phyloP scores from a whole-genome alignment of 2,888 invertebrate genomes.

The Cremastinae sp. region DNA sequence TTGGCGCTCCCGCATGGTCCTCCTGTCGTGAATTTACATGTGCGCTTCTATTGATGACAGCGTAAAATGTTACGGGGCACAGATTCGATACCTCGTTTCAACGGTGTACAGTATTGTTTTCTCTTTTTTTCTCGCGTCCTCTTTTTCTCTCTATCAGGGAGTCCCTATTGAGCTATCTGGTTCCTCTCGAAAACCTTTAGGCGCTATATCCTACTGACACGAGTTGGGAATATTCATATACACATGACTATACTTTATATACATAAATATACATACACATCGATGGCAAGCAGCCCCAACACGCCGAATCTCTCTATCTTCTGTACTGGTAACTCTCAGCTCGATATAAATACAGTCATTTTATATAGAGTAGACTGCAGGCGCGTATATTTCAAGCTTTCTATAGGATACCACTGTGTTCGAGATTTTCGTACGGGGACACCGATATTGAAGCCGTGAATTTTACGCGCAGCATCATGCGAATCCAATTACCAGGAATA shows the following conservation, averaged over 20 bases:
- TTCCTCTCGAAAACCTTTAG: conserved; percentile 14
- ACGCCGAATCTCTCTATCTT: conserved; percentile 2
- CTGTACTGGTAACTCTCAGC: conserved; percentile 12
- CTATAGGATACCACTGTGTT: conserved; percentile 2
- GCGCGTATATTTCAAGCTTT: neutral
- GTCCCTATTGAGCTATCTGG: conserved; percentile 6
- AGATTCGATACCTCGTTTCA: conserved; percentile 33
- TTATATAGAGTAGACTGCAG: conserved; percentile 6
- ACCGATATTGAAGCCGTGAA: conserved; percentile 64
- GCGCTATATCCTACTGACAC: neutral
- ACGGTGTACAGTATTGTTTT: conserved; percentile 7
- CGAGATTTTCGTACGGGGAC: conserved; percentile 21
- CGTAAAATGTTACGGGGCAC: conserved; percentile 46
- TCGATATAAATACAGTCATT: conserved; percentile 7
- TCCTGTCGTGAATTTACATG: conserved; percentile 44
- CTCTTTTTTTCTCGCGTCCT: neutral
- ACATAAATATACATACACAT: conserved; percentile 14
- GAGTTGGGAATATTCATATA: neutral
- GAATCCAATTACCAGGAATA: conserved; percentile 73
- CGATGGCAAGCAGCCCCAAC: neutral
- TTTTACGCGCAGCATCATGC: conserved; percentile 65
- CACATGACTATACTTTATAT: neutral
- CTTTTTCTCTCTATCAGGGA: neutral
- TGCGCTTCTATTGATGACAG: conserved; percentile 29
- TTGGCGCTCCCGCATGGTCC: conserved; percentile 14